phyloP scores from a whole-genome alignment of 2,888 invertebrate species.

The Acronicta aceris region DNA sequence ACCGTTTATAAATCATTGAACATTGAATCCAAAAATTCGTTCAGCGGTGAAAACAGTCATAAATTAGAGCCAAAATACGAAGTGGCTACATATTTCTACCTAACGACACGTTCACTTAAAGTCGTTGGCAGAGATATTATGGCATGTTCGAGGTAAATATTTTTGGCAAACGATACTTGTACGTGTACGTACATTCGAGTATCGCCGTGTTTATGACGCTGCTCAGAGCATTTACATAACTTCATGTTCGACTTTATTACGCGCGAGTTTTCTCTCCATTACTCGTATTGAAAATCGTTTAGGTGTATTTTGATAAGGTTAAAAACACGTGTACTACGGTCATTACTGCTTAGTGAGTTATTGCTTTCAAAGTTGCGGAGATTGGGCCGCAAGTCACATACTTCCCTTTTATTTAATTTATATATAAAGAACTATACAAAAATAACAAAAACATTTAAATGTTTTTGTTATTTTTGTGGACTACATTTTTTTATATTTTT shows the following conservation, averaged over 20 bases:
- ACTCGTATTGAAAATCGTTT: too few species aligned
- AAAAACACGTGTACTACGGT: too few species aligned
- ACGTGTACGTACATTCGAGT: slow-evolving; percentile 6
- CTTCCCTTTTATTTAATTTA: too few species aligned
- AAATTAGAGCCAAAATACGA: not conserved
- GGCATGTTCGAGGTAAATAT: slow-evolving; percentile 10
- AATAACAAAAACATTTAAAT: too few species aligned
- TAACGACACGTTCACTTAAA: slow-evolving; percentile 1
- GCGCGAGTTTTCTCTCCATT: not conserved
- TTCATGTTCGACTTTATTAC: not conserved
- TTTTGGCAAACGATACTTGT: slow-evolving; percentile 14
- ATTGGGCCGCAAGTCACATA: too few species aligned
- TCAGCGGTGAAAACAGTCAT: not conserved
- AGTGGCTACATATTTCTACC: not conserved
- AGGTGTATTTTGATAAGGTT: too few species aligned
- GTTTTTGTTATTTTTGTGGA: too few species aligned
- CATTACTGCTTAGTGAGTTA: too few species aligned
- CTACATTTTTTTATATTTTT: too few species aligned
- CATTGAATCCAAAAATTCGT: not conserved
- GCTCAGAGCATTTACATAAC: slow-evolving; percentile 7
- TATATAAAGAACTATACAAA: too few species aligned
- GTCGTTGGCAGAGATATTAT: slow-evolving; percentile 7
- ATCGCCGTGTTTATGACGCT: slow-evolving; percentile 7
- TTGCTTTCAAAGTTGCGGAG: too few species aligned
- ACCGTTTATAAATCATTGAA: too few species aligned